Evolutionary conservation across 2,797 vertebrate genomes (phyloP).

Genomic region (Notolepis coatsorum): DNA sequence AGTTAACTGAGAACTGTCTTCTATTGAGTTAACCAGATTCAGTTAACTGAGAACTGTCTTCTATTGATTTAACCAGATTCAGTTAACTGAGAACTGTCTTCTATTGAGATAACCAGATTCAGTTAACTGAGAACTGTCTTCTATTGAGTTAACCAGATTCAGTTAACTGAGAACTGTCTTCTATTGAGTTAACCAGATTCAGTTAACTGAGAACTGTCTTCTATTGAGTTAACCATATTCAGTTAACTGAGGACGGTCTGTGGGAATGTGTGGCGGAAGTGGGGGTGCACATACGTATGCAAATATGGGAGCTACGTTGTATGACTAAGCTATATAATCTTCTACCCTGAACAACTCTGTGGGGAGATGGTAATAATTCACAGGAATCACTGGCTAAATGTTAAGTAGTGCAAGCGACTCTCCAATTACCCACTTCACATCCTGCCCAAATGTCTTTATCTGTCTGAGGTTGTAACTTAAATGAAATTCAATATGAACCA

Average conservation of each 20-base stretch:
- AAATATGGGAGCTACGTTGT: not conserved
- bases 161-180: slow-evolving; percentile 10
- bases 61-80: slow-evolving; percentile 32
- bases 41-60: no score
- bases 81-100: slow-evolving; percentile 10
- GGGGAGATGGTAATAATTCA: no score
- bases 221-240: slow-evolving; percentile 18
- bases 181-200: slow-evolving; percentile 25
- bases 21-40: slow-evolving; percentile 7
- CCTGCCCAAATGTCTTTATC: not conserved
- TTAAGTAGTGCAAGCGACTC: not conserved
- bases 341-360: not conserved
- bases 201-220: slow-evolving; percentile 10
- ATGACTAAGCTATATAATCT: no score
- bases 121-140: no score
- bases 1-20: slow-evolving; percentile 10
- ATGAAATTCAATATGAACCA: no score
- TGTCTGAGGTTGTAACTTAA: not conserved
- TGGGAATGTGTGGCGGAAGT: slow-evolving; percentile 1
- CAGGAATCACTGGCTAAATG: no score
- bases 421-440: slow-evolving; percentile 1
- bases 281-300: slow-evolving; percentile 5
- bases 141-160: slow-evolving; percentile 32
- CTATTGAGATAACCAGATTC: slow-evolving; percentile 6
- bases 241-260: slow-evolving; percentile 9